A percentile compares a stretch with the other conserved stretches of the same genome.
Evolutionary conservation across 1,140 invertebrate species (phyloP).

Genomic region (Drosophila novamexicana): DNA sequence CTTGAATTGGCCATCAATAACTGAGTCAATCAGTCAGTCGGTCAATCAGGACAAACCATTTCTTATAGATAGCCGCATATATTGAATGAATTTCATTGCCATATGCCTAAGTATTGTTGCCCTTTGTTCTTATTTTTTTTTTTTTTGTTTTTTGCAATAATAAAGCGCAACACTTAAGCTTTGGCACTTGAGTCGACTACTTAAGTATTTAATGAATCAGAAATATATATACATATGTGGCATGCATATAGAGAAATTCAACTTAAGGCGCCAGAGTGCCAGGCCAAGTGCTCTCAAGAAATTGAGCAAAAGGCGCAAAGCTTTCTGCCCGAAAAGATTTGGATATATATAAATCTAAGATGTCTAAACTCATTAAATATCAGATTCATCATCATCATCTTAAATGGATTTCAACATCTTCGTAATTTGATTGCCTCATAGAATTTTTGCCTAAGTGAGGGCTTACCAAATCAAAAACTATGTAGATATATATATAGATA

Average conservation of each 20-base stretch:
- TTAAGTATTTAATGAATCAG: slow-evolving; percentile 78
- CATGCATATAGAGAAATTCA: slow-evolving; percentile 25
- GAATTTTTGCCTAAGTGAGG: slow-evolving; percentile 27
- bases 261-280: slow-evolving; percentile 78
- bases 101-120: background rate
- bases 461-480: slow-evolving; percentile 32
- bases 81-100: background rate
- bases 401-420: slow-evolving; percentile 74
- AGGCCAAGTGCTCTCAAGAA: slow-evolving; percentile 65
- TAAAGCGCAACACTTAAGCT: slow-evolving; percentile 63
- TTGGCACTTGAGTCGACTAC: slow-evolving; percentile 74
- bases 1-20: no score
- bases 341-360: slow-evolving; percentile 1
- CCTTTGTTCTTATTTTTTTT: slow-evolving; percentile 22
- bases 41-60: no score
- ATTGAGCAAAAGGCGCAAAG: slow-evolving; percentile 44
- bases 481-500: slow-evolving; percentile 6
- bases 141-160: slow-evolving; percentile 63
- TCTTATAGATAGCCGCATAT: background rate
- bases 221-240: slow-evolving; percentile 30
- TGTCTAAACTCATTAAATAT: slow-evolving; percentile 16
- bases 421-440: slow-evolving; percentile 40
- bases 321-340: background rate
- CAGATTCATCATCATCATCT: slow-evolving; percentile 60
- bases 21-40: no score